A percentile compares a stretch with the other conserved stretches of the same genome.
Evolutionary conservation across 2,797 vertebrate species (phyloP).

Genomic region (Ambastaia sidthimunki): DNA sequence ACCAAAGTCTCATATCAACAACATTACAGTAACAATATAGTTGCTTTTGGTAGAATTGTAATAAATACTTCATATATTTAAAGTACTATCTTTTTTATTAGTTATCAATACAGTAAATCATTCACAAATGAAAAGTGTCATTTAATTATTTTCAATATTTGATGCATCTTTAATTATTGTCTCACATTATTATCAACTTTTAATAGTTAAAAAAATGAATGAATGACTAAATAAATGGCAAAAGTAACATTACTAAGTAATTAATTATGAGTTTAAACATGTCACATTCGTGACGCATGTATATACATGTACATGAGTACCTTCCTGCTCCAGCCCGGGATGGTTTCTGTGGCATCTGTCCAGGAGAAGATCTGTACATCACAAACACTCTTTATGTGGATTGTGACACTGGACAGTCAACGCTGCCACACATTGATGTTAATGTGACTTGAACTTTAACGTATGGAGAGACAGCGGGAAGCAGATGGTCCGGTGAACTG

Average conservation of each 20-base stretch:
- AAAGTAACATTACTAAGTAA: too few relatives aligned
- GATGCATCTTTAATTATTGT: too few relatives aligned
- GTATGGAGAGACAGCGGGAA: conserved; percentile 53
- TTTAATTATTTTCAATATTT: too few relatives aligned
- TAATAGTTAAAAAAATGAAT: too few relatives aligned
- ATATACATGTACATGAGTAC: too few relatives aligned
- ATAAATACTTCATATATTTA: background rate
- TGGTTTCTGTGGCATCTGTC: background rate
- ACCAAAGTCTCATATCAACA: conserved; percentile 10
- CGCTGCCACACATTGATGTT: background rate
- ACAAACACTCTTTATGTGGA: conserved; percentile 14
- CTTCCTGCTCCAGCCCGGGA: background rate
- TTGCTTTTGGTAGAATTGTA: background rate
- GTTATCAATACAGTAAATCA: too few relatives aligned
- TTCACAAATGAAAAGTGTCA: too few relatives aligned
- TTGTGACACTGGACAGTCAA: background rate
- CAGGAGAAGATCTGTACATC: background rate
- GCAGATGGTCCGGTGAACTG: conserved; percentile 59
- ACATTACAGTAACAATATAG: background rate
- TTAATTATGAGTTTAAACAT: background rate
- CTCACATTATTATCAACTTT: too few relatives aligned
- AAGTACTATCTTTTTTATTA: background rate
- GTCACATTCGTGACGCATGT: background rate
- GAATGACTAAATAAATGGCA: too few relatives aligned
- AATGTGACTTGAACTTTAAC: conserved; percentile 40